Base-by-base conservation (phyloP, 2,888 invertebrate genomes). In the Nomada flava region DNA sequence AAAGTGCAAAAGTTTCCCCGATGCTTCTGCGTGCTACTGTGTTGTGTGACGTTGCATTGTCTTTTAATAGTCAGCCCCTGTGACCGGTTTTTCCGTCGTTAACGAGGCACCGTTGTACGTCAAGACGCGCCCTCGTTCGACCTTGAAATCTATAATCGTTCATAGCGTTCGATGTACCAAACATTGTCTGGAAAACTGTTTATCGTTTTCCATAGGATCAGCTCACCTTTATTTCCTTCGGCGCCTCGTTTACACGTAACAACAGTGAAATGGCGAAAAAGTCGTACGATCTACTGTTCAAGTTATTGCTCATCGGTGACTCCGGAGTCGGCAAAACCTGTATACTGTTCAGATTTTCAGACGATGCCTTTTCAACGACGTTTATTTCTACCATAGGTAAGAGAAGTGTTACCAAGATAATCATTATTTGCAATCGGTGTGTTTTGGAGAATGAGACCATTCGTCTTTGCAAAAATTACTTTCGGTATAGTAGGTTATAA, bases 371-470 rank as follows among this genome's bases (percentile, higher is more conserved):
- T 94, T 98, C 98, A 89, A 97, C 98, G 77, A 98, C 98, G 88
- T 98, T 98, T 95, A 98, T 98, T 94, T 98, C 98, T 86, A 98
- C 98, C 89, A 98, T 98, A 95, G 98, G 98, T 98, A 96, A 95
- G 96, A 92, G 83, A 90, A 84, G 81, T 47, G 18, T 59, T 15
- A 59, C n/a, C 2, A 23, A 57, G 11, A 55, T 53, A 20, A 60
- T 26, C 18, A 42, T 26, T 26, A 44, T 59, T 67, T 11, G 15
- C 2, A 11, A 26, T 50, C 64, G 42, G 36, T 15, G 3, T 44
- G n/a, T 10, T 59, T 69, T 77, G 7, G 13, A 36, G 20, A 57
- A 47, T n/a, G 23, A 50, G 26, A 55, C 64, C 15, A 23, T 50
- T n/a, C 55, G 15, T 62, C 71, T 15, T 57, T 18, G 44, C 10